phyloP scores from a whole-genome alignment of 92 coral and sea anemone genomes.

The Epizoanthus stellaris region DNA sequence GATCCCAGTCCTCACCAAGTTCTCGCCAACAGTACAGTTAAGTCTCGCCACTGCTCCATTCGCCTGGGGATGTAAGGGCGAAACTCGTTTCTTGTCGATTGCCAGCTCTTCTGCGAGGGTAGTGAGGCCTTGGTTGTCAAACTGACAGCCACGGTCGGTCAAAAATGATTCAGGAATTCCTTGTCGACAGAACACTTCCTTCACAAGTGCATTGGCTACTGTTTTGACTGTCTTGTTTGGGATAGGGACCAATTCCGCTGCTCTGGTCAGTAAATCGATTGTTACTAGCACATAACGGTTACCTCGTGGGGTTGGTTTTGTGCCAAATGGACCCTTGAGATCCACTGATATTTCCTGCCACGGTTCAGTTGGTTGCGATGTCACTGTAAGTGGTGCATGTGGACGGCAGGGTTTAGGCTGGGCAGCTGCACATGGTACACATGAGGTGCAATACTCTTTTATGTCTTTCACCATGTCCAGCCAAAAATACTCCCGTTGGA shows the following conservation, averaged over 20 bases:
- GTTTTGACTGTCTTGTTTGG: constrained; percentile 63
- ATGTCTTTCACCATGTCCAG: constrained; percentile 46
- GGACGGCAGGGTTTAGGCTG: constrained; percentile 33
- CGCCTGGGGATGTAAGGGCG: constrained; percentile 58
- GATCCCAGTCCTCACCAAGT: constrained; percentile 49
- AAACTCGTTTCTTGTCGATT: constrained; percentile 58
- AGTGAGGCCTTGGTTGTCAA: constrained; percentile 50
- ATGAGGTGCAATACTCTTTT: constrained; percentile 43
- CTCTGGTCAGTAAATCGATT: constrained; percentile 51
- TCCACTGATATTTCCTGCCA: constrained; percentile 67
- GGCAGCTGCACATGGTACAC: constrained; percentile 49
- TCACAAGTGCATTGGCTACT: constrained; percentile 47
- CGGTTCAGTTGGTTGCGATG: constrained; percentile 59
- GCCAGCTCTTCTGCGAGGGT: constrained; percentile 51
- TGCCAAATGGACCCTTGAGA: constrained; percentile 60
- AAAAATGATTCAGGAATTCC: constrained; percentile 58
- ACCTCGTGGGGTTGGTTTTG: constrained; percentile 44
- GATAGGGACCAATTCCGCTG: constrained; percentile 60
- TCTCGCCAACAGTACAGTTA: constrained; percentile 48
- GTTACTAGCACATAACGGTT: constrained; percentile 58
- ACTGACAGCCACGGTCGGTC: constrained; percentile 43
- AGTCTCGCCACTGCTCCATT: constrained; percentile 61
- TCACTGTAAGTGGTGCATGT: constrained; percentile 41
- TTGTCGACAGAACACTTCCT: constrained; percentile 55
- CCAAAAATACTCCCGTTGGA: constrained; percentile 57